phyloP scores from a whole-genome alignment of 2,113 vertebrate species.

The Fukomys damarensis region DNA sequence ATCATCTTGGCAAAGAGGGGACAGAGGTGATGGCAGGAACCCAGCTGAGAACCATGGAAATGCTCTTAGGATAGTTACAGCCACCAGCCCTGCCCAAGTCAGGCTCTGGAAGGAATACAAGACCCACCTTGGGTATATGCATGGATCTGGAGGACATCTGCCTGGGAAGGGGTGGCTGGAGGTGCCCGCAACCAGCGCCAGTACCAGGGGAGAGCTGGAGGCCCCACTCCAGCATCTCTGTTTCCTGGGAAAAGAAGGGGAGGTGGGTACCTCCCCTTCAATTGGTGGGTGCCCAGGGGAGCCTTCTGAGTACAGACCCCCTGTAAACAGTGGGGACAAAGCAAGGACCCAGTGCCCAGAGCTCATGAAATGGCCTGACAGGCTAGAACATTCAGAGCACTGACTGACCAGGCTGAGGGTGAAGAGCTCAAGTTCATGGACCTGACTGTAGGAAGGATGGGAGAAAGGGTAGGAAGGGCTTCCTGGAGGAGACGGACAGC shows the following conservation, averaged over 20 bases:
- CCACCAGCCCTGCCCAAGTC: not conserved
- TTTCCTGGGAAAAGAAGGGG: constrained; percentile 30
- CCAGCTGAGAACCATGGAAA: not conserved
- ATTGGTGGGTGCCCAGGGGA: not conserved
- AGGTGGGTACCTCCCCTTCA: not conserved
- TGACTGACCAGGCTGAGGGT: not conserved
- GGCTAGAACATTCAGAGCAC: not conserved
- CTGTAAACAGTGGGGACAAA: not conserved
- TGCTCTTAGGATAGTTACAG: too few species aligned
- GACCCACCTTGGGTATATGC: constrained; percentile 48
- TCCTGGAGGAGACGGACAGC: not conserved
- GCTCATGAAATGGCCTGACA: not conserved
- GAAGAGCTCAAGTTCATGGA: not conserved
- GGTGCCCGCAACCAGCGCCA: constrained; percentile 11
- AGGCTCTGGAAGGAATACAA: not conserved
- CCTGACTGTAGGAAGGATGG: not conserved
- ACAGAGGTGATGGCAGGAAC: not conserved
- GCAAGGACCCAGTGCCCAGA: not conserved
- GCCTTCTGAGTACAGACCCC: not conserved
- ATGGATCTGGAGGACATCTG: constrained; percentile 66
- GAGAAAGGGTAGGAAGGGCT: not conserved
- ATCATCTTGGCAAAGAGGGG: not conserved
- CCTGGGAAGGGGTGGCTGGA: not conserved
- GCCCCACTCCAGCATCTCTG: constrained; percentile 52
- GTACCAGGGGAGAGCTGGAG: constrained; percentile 43